Conservation (phyloP, 2,888 invertebrate genomes). For the Notocelia uddmanniana region DNA sequence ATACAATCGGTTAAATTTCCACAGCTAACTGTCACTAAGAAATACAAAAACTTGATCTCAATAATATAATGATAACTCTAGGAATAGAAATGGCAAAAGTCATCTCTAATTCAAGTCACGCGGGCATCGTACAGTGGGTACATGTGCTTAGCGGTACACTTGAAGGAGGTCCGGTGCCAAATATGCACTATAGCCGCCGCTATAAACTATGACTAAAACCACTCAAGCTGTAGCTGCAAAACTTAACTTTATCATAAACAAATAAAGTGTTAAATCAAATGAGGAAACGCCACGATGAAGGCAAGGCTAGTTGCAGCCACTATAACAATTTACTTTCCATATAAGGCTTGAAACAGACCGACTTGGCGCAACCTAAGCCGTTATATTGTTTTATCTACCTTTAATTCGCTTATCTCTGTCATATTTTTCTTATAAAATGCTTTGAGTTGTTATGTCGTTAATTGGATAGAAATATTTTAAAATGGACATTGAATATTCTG, state of each 20-base stretch:
- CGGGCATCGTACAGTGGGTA: conserved; percentile 67
- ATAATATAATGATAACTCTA: conserved; percentile 14
- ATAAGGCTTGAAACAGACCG: conserved; percentile 77
- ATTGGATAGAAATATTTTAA: conserved; percentile 11
- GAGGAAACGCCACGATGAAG: not conserved
- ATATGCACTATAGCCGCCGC: conserved; percentile 62
- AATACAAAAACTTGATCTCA: not conserved
- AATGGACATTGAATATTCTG: not conserved
- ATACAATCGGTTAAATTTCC: not conserved
- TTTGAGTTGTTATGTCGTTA: conserved; percentile 45
- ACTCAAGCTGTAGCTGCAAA: too few species aligned
- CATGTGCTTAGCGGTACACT: conserved; percentile 80
- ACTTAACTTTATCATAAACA: not conserved
- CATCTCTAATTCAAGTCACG: conserved; percentile 59
- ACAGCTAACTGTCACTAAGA: not conserved
- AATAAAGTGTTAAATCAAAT: not conserved
- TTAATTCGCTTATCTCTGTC: conserved; percentile 63
- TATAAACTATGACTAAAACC: conserved; percentile 4
- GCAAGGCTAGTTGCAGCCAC: conserved; percentile 45
- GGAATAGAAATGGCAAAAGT: conserved; percentile 44
- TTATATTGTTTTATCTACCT: conserved; percentile 56
- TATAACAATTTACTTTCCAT: conserved; percentile 75
- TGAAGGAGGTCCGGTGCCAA: conserved; percentile 79
- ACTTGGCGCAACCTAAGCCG: conserved; percentile 53
- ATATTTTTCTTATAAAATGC: conserved; percentile 54